These are phyloP conservation scores for Cheirogaleus major DNA, from an alignment of 2,797 vertebrate genomes.

Conservation along the genomic window DNA sequence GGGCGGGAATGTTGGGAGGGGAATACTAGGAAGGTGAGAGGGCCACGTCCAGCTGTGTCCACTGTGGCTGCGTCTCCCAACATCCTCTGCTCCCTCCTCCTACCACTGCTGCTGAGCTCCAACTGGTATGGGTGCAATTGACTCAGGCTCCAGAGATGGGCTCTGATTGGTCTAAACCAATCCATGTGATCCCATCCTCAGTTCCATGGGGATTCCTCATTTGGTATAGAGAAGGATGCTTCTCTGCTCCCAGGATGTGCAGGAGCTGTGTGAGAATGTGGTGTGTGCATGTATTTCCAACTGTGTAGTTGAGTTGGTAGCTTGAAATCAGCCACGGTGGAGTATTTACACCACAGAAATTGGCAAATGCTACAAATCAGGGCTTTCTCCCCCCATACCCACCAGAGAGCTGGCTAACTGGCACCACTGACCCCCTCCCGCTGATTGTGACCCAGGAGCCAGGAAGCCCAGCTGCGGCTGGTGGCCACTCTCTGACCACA, in stretches of 20 bases:
- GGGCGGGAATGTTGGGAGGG: not conserved
- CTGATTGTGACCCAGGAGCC: not conserved
- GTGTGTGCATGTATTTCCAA: not conserved
- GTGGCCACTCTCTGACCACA: not conserved
- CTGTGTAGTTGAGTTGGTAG: not conserved
- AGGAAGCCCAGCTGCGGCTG: not conserved
- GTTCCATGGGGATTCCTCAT: not conserved
- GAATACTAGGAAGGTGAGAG: not conserved
- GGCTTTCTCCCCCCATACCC: no score
- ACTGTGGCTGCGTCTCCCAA: not conserved
- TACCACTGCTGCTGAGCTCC: accelerated
- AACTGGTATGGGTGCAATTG: not conserved
- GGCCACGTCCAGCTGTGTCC: no score
- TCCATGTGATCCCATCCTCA: not conserved
- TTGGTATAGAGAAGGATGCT: not conserved
- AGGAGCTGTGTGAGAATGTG: accelerated
- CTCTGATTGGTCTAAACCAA: not conserved
- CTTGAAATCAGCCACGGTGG: not conserved
- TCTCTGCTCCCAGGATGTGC: not conserved
- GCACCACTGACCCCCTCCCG: not conserved
- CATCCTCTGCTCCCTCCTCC: not conserved
- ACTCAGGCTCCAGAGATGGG: not conserved
- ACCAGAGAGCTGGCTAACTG: not conserved
- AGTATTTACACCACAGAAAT: not conserved
- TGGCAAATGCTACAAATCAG: not conserved